phyloP scores from a whole-genome alignment of 2,888 invertebrate genomes.

The Caradrina clavipalpis region DNA sequence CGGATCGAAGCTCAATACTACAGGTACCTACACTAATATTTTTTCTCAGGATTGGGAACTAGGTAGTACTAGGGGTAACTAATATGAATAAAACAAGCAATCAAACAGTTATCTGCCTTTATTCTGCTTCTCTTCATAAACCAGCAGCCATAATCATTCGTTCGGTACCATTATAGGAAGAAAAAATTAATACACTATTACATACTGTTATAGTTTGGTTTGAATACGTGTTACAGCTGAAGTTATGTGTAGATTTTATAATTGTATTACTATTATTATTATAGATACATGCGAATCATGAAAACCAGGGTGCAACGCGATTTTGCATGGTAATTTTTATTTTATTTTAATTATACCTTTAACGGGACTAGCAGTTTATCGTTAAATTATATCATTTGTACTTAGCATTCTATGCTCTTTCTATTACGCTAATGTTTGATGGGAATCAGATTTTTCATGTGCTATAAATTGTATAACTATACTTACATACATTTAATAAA shows the following conservation, averaged over 20 bases:
- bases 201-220: conserved; percentile 90
- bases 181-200: conserved; percentile 90
- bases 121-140: conserved; percentile 87
- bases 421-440: conserved; percentile 89
- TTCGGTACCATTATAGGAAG: conserved; percentile 90
- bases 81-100: conserved; percentile 82
- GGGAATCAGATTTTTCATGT: conserved; percentile 85
- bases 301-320: conserved; percentile 90
- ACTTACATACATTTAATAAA: conserved; percentile 38
- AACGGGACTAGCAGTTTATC: conserved; percentile 89
- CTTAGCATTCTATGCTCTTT: conserved; percentile 88
- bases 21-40: too few species aligned
- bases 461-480: conserved; percentile 53
- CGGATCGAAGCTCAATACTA: too few species aligned
- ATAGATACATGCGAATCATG: conserved; percentile 88
- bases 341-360: conserved; percentile 76
- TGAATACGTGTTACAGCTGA: conserved; percentile 90
- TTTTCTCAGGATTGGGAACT: too few species aligned
- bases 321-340: conserved; percentile 80
- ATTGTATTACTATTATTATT: conserved; percentile 88
- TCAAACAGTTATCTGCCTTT: conserved; percentile 91
- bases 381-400: conserved; percentile 89
- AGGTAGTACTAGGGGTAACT: not conserved
- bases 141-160: conserved; percentile 90
- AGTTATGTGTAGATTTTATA: conserved; percentile 88